A percentile compares a stretch with the other conserved stretches of the same genome.
Conservation (phyloP, 2,797 vertebrate genomes). For the Cynopterus sphinx region DNA sequence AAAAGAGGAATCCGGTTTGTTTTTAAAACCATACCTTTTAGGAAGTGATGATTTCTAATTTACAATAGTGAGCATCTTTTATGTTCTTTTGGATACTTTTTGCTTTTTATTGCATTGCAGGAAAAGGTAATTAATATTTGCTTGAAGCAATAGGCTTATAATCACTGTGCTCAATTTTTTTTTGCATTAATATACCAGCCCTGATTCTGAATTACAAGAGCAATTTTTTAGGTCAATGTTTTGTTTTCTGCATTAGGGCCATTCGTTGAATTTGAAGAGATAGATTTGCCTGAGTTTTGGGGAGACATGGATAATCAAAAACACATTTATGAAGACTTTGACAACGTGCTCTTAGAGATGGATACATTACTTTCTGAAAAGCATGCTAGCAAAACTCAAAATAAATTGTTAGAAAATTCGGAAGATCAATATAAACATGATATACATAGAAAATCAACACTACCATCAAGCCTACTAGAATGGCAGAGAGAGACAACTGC, state of each 20-base stretch:
- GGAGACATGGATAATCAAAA: constrained; percentile 77
- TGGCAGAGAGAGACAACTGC: neutral
- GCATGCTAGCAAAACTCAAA: neutral
- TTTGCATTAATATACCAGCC: constrained; percentile 35
- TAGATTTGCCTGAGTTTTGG: constrained; percentile 82
- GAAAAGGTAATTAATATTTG: constrained; percentile 26
- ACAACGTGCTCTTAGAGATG: constrained; percentile 20
- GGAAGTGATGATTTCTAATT: constrained; percentile 33
- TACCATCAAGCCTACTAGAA: neutral
- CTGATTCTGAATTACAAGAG: constrained; percentile 21
- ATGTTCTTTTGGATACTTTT: constrained; percentile 24
- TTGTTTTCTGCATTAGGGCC: constrained; percentile 84
- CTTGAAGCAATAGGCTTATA: constrained; percentile 42
- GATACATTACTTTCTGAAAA: constrained; percentile 35
- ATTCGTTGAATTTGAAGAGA: constrained; percentile 84
- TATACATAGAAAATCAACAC: neutral
- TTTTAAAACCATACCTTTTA: constrained; percentile 44
- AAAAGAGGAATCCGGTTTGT: constrained; percentile 12
- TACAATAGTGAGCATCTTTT: constrained; percentile 7
- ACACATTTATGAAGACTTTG: constrained; percentile 65
- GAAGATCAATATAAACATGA: neutral
- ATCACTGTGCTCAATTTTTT: neutral
- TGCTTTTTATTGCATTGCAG: neutral
- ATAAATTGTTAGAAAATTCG: neutral
- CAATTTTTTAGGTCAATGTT: constrained; percentile 29